Evolutionary conservation across 2,113 vertebrate genomes (phyloP).

Genomic region (Epinephelus moara): DNA sequence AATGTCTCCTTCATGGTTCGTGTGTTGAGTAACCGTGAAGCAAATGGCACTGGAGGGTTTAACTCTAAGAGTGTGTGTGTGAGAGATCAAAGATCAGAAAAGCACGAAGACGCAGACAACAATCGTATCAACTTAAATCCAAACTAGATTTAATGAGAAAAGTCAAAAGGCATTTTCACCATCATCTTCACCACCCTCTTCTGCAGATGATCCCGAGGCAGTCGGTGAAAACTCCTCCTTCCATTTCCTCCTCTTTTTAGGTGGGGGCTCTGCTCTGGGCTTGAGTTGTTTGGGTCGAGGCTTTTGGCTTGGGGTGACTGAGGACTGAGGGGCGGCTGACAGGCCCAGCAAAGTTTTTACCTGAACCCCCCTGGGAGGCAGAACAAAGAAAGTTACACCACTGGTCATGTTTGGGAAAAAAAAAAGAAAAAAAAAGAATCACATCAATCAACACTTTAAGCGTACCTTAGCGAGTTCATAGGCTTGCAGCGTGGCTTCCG

Average conservation of each 20-base stretch:
- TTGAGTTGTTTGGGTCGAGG: slow-evolving; percentile 93
- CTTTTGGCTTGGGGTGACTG: slow-evolving; percentile 85
- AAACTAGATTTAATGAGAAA: slow-evolving; percentile 1
- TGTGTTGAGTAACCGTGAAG: slow-evolving; percentile 93
- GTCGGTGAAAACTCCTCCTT: slow-evolving; percentile 93
- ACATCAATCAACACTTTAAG: neutral
- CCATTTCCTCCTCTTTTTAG: slow-evolving; percentile 98
- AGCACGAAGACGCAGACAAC: neutral
- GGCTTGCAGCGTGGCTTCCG: slow-evolving; percentile 94
- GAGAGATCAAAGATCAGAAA: neutral
- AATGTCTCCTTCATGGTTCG: slow-evolving; percentile 98
- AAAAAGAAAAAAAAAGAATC: neutral
- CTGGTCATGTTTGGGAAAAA: neutral
- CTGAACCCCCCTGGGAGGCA: slow-evolving; percentile 78
- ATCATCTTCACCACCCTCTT: slow-evolving; percentile 90
- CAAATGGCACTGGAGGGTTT: slow-evolving; percentile 88
- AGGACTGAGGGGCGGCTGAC: slow-evolving; percentile 60
- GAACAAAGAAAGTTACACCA: slow-evolving; percentile 17
- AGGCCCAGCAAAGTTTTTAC: slow-evolving; percentile 83
- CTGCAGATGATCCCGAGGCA: slow-evolving; percentile 90
- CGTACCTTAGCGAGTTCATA: slow-evolving; percentile 92
- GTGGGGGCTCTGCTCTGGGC: slow-evolving; percentile 93
- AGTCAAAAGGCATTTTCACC: slow-evolving; percentile 79
- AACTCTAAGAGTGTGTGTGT: slow-evolving; percentile 81
- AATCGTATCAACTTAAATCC: neutral